Conservation (phyloP, 2,797 vertebrate genomes). For the Lepidocolaptes lacrymiger region DNA sequence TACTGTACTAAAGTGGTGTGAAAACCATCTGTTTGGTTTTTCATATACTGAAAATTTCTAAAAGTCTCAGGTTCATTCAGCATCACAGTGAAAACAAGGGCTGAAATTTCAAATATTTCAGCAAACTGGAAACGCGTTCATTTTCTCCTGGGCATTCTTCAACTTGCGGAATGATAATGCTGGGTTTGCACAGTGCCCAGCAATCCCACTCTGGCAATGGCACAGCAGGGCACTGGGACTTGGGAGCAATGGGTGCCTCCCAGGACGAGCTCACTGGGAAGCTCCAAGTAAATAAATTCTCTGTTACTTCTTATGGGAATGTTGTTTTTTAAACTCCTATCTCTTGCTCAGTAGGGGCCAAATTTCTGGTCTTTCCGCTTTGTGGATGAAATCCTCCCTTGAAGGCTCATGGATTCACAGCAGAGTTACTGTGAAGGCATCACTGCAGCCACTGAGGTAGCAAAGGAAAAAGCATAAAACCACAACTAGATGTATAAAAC, state of each 20-base stretch:
- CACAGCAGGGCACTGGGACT: background rate
- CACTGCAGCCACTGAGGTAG: background rate
- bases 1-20: background rate
- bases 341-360: background rate
- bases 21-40: background rate
- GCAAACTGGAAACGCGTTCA: background rate
- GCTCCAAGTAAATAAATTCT: background rate
- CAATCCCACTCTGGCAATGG: rapidly evolving
- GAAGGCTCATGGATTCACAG: background rate
- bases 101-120: background rate
- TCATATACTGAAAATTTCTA: background rate
- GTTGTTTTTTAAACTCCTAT: background rate
- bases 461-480: background rate
- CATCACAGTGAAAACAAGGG: background rate
- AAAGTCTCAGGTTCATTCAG: background rate
- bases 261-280: background rate
- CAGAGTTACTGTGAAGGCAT: background rate
- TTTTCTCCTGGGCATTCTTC: background rate
- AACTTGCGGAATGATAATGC: background rate
- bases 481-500: background rate
- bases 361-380: background rate
- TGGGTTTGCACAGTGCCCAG: background rate
- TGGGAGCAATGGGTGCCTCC: background rate
- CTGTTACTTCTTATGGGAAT: background rate
- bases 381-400: background rate